These are phyloP conservation scores for Apteryx mantelli DNA, from an alignment of 2,113 vertebrate species.

Conservation along the genomic window DNA sequence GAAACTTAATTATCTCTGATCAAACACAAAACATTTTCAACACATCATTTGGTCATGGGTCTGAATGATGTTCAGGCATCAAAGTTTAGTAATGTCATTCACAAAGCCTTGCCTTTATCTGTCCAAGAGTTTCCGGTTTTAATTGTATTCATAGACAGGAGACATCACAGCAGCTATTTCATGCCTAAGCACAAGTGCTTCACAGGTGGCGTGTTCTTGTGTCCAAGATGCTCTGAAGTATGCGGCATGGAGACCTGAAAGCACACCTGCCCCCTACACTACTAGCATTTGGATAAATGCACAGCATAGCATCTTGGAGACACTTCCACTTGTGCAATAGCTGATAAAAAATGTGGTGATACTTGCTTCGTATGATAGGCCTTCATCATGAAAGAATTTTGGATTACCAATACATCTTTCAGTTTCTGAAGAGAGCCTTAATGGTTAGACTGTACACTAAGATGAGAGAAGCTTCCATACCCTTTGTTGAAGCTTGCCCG, in stretches of 20 bases:
- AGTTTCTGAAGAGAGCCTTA: neutral
- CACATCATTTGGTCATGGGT: neutral
- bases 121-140: neutral
- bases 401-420: neutral
- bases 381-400: neutral
- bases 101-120: neutral
- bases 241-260: neutral
- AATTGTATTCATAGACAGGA: neutral
- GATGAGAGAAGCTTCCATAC: neutral
- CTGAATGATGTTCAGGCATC: neutral
- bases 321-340: neutral
- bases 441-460: neutral
- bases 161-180: neutral
- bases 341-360: neutral
- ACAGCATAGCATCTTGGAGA: neutral
- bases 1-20: neutral
- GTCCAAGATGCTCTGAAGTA: neutral
- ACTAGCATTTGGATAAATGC: neutral
- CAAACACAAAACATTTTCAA: neutral
- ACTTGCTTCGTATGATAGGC: fast-evolving
- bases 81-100: neutral
- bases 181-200: neutral
- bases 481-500: neutral
- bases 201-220: neutral
- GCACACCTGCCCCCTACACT: neutral